Percentiles rank a stretch among this genome's conserved stretches.
Conservation (phyloP, 2,113 vertebrate species). For the Podarcis cretensis region DNA sequence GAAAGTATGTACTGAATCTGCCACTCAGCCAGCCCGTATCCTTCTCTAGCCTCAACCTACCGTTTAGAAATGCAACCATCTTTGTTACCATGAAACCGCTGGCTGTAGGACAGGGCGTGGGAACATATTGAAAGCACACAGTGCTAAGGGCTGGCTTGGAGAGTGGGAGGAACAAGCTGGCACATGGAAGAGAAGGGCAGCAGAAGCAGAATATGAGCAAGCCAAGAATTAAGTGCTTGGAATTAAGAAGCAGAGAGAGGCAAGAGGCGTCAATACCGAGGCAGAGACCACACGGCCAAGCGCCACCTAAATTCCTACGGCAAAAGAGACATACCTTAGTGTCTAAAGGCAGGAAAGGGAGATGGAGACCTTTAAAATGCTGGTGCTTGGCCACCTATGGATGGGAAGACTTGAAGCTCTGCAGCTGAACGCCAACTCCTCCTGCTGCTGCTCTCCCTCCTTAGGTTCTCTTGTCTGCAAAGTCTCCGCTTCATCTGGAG, state of each 20-base stretch:
- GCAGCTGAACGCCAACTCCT: slow-evolving; percentile 13
- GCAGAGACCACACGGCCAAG: background rate
- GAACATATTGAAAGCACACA: background rate
- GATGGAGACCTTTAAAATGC: background rate
- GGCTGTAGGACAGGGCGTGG: too few relatives aligned
- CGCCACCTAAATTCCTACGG: background rate
- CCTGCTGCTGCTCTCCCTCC: slow-evolving; percentile 5
- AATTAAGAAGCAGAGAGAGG: background rate
- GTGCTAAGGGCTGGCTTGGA: background rate
- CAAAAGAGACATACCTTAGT: slow-evolving; percentile 3
- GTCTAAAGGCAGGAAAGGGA: slow-evolving; percentile 13
- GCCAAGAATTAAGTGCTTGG: background rate
- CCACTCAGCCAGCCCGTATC: background rate
- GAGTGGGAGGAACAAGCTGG: background rate
- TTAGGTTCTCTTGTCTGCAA: background rate
- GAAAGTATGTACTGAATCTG: background rate
- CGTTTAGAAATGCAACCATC: background rate
- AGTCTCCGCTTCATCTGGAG: slow-evolving; percentile 12
- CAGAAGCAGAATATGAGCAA: background rate
- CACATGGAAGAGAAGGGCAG: background rate
- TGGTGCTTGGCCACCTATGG: background rate
- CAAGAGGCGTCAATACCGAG: background rate
- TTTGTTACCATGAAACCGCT: background rate
- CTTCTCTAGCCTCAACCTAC: background rate
- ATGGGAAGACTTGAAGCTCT: slow-evolving; percentile 15